phyloP scores from a whole-genome alignment of 2,888 invertebrate genomes.

The Trichopria drosophilae region DNA sequence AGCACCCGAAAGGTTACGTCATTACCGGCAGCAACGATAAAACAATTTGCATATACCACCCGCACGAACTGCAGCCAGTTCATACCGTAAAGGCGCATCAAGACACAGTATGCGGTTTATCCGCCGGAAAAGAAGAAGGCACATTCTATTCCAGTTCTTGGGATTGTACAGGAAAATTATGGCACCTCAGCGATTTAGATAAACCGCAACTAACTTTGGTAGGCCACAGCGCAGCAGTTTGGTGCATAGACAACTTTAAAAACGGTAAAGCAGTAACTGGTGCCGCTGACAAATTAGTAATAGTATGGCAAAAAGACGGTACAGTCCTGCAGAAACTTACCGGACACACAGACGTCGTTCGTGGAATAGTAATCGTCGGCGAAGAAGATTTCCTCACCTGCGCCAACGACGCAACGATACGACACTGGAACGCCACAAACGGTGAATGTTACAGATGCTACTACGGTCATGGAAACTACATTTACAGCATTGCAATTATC shows the following conservation, averaged over 20 bases:
- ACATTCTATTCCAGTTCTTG: conserved; percentile 84
- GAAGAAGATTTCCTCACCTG: conserved; percentile 82
- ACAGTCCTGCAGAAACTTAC: conserved; percentile 48
- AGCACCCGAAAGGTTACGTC: conserved; percentile 76
- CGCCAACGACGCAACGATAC: conserved; percentile 88
- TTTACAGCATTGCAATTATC: conserved; percentile 69
- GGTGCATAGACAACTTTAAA: conserved; percentile 70
- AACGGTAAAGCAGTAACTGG: conserved; percentile 77
- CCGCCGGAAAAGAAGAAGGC: conserved; percentile 57
- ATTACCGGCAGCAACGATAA: conserved; percentile 89
- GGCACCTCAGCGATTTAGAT: conserved; percentile 65
- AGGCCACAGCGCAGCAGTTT: conserved; percentile 74
- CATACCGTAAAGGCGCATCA: conserved; percentile 77
- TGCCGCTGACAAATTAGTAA: conserved; percentile 89
- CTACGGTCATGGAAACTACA: conserved; percentile 85
- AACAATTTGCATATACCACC: conserved; percentile 76
- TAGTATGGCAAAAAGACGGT: conserved; percentile 77
- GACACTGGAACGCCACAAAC: conserved; percentile 76
- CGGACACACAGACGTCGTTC: conserved; percentile 92
- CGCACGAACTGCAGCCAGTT: conserved; percentile 70
- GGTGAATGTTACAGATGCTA: conserved; percentile 78
- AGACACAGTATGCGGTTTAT: conserved; percentile 68
- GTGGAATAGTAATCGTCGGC: conserved; percentile 74
- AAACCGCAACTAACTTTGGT: conserved; percentile 42
- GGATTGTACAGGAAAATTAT: conserved; percentile 86